A percentile compares a stretch with the other conserved stretches of the same genome.
Conservation (phyloP, 2,113 vertebrate species). For the Camelus bactrianus region DNA sequence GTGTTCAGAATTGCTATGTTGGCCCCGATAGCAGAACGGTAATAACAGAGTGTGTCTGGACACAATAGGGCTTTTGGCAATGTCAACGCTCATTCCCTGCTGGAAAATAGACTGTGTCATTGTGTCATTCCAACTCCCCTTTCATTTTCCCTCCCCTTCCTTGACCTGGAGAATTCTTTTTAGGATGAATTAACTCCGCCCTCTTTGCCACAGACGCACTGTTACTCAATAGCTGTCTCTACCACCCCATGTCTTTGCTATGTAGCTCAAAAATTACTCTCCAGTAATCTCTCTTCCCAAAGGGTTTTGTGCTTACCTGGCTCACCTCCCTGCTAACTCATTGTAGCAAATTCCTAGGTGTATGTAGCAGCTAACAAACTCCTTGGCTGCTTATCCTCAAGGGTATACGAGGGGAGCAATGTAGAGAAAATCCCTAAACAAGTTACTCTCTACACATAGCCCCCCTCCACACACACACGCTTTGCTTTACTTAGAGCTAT, state of each 20-base stretch:
- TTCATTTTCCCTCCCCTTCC: constrained; percentile 66
- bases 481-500: not conserved
- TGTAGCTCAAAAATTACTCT: not conserved
- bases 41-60: constrained; percentile 66
- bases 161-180: constrained; percentile 42
- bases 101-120: constrained; percentile 17
- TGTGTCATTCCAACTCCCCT: constrained; percentile 55
- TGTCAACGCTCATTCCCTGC: constrained; percentile 8
- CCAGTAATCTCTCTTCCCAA: not conserved
- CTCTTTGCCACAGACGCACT: not conserved
- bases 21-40: constrained; percentile 48
- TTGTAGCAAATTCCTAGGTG: not conserved
- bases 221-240: constrained; percentile 13
- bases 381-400: not conserved
- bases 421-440: not conserved
- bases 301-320: not conserved
- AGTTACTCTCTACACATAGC: fast-evolving
- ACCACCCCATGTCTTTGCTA: not conserved
- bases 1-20: constrained; percentile 68
- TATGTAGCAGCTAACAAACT: not conserved
- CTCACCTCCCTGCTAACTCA: not conserved
- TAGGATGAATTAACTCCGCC: not conserved
- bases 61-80: constrained; percentile 44
- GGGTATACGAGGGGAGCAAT: not conserved
- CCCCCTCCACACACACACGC: fast-evolving